A percentile compares a stretch with the other conserved stretches of the same genome.
phyloP scores from a whole-genome alignment of 1,140 invertebrate species.

The Polypedilum vanderplanki region DNA sequence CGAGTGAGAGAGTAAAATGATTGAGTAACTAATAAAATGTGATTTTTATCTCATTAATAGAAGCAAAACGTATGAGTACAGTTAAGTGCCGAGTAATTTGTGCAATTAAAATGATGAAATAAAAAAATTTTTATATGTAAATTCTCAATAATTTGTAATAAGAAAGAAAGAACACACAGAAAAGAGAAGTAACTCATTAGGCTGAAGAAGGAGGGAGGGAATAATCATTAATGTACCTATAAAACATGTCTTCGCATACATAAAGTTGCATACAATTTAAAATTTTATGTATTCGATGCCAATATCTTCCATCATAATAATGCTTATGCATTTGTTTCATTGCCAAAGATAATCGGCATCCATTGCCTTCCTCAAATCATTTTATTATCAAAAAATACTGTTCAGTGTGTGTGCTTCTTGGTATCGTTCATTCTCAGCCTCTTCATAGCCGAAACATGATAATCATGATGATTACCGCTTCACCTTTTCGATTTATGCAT shows the following conservation, averaged over 20 bases:
- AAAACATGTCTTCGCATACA: slow-evolving; percentile 12
- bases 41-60: slow-evolving; percentile 6
- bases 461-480: slow-evolving; percentile 18
- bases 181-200: not conserved
- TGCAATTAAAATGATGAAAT: too few relatives aligned
- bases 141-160: not conserved
- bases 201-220: not conserved
- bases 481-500: slow-evolving; percentile 17
- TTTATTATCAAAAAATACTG: slow-evolving; percentile 8
- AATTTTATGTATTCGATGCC: not conserved
- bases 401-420: not conserved
- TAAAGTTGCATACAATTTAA: slow-evolving; percentile 1
- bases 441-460: slow-evolving; percentile 1
- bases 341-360: slow-evolving; percentile 11
- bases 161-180: not conserved
- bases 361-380: slow-evolving; percentile 9
- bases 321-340: slow-evolving; percentile 13
- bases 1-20: slow-evolving; percentile 1
- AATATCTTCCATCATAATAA: not conserved
- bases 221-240: slow-evolving; percentile 1
- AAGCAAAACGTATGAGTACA: not conserved
- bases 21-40: not conserved
- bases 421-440: not conserved
- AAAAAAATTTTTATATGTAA: too few relatives aligned
- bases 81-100: not conserved